Conservation (phyloP, 2,797 vertebrate genomes). For the Phalloptychus januarius region DNA sequence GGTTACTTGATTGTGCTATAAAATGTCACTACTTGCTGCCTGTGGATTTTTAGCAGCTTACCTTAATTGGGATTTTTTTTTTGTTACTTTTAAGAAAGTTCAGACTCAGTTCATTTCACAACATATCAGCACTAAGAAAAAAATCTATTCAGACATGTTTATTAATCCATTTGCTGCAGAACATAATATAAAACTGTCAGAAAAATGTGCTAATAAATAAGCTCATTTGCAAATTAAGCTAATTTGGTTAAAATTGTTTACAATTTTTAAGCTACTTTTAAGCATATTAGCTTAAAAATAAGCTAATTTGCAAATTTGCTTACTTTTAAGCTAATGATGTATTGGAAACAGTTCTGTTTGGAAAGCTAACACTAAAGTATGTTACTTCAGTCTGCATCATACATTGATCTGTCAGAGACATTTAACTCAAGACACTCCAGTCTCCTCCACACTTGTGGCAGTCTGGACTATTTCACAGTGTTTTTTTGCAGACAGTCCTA, state of each 20-base stretch:
- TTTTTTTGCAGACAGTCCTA: neutral
- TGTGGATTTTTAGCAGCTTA: neutral
- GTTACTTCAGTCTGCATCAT: neutral
- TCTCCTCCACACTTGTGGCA: neutral
- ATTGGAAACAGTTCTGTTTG: neutral
- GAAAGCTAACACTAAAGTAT: neutral
- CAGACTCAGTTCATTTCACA: neutral
- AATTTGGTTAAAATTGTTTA: no score
- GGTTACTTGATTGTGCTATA: no score
- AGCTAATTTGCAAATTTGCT: neutral
- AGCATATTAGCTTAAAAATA: no score
- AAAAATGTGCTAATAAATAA: neutral
- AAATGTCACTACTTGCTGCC: no score
- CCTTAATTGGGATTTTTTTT: neutral
- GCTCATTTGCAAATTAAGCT: neutral
- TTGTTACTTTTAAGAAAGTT: neutral
- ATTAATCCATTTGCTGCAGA: neutral
- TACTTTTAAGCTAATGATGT: neutral
- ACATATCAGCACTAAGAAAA: neutral
- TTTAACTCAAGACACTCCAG: neutral
- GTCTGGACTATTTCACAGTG: neutral
- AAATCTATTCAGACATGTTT: neutral
- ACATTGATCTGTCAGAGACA: no score
- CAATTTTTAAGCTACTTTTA: no score
- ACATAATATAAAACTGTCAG: neutral